Evolutionary conservation across 2,888 invertebrate species (phyloP), one percentile per base, ranked within the genome.

Genomic region (Mellilla xanthometata): DNA sequence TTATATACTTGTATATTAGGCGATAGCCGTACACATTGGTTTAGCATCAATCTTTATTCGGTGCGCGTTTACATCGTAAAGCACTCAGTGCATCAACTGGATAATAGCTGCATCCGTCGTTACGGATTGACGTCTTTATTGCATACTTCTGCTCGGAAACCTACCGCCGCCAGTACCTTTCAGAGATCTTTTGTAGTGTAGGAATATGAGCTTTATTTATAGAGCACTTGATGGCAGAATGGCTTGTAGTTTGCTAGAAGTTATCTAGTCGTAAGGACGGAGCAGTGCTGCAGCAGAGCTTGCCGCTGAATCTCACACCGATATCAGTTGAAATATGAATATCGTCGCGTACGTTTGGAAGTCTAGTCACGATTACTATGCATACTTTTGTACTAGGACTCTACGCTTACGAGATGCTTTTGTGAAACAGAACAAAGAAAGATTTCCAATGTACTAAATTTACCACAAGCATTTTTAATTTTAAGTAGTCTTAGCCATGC

Each of bases 61-160:
- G 50, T 47, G 50, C 49, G 51, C 60, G 67, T 70, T 65, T 70
- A 74, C 76, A 72, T 62, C 66, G 68, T 75, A 74, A 76, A 75
- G 76, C 75, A 76, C 76, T 79, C 72, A 68, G 65, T 64, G 65
- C 72, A 75, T 70, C 65, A 60, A 67, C 60, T 65, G 68, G 67
- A 73, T 76, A 76, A 78, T 76, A 65, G 74, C 72, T 68, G 75
- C 78, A 77, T 73, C 69, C 68, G 72, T 72, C 72, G 68, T 70
- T 74, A 73, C 62, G 60, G 72, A 76, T 75, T 77, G 79, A 78
- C 71, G 72, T 72, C 73, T 77, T 76, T 76, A 79, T 72, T 72
- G 76, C 76, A 75, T 72, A 72, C 72, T 73, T 71, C 68, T 71
- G 62, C 64, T 56, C 55, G 47, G 51, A 54, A 56, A 52, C 64